Evolutionary conservation across 2,797 vertebrate species (phyloP).

Genomic region (Sebastes melanostomus): DNA sequence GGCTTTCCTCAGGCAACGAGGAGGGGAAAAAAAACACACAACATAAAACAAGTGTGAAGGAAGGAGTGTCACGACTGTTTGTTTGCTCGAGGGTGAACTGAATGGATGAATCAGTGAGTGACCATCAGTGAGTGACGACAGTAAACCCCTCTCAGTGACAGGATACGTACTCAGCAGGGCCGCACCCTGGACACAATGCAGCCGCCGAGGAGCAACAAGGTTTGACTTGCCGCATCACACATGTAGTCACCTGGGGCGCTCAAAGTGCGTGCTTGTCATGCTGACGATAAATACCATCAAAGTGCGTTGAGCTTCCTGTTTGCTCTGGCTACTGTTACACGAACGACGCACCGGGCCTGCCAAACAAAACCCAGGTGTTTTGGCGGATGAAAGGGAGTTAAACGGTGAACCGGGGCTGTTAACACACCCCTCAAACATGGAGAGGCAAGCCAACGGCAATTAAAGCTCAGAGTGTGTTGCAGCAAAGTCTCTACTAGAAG

Average conservation of each 20-base stretch:
- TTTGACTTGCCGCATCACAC: constrained; percentile 36
- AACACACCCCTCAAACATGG: background rate
- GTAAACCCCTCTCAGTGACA: constrained; percentile 31
- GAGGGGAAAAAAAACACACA: background rate
- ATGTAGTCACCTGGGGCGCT: constrained; percentile 23
- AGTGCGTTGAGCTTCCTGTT: constrained; percentile 27
- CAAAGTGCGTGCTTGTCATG: constrained; percentile 12
- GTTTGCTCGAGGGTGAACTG: constrained; percentile 13
- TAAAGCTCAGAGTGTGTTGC: background rate
- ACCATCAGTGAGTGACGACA: constrained; percentile 22
- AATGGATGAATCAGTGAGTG: constrained; percentile 25
- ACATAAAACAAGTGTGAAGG: background rate
- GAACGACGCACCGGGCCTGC: background rate
- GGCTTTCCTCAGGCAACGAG: constrained; percentile 53
- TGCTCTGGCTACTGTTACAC: background rate
- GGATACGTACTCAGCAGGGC: constrained; percentile 25
- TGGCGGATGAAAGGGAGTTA: background rate
- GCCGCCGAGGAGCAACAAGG: background rate
- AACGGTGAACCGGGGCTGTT: background rate
- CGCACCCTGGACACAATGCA: constrained; percentile 63
- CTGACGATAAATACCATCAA: constrained; percentile 35
- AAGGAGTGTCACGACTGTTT: background rate
- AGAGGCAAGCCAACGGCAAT: background rate
- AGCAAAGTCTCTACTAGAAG: background rate
- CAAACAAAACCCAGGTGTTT: constrained; percentile 9